phyloP scores from a whole-genome alignment of 2,888 invertebrate species.

The Leptarthrus brevirostris region DNA sequence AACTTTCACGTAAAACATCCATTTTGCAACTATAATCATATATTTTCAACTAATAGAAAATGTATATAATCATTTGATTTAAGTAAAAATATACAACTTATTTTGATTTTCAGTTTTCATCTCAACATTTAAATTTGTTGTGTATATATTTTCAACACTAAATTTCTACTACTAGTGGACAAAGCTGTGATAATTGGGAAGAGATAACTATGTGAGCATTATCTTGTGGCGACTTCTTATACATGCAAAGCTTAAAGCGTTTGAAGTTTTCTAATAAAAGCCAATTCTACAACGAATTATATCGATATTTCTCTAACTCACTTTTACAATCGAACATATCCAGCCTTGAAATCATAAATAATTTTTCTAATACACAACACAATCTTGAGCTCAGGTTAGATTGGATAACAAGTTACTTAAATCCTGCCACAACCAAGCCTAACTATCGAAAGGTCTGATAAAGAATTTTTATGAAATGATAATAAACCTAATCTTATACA shows the following conservation, averaged over 20 bases:
- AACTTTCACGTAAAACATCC: neutral
- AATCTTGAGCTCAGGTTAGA: no score
- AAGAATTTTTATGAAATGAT: no score
- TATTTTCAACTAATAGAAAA: conserved; percentile 47
- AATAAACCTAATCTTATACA: no score
- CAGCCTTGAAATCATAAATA: no score
- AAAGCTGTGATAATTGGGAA: conserved; percentile 11
- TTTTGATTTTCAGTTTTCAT: neutral
- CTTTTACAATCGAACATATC: no score
- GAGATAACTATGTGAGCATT: conserved; percentile 14
- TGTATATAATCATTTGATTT: conserved; percentile 44
- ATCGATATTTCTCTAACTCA: no score
- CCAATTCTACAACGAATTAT: neutral
- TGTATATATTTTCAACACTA: conserved; percentile 1
- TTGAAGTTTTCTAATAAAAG: conserved; percentile 1
- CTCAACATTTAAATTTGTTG: no score
- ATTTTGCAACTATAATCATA: neutral
- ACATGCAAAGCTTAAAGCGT: conserved; percentile 1
- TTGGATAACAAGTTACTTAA: no score
- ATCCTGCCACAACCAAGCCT: no score
- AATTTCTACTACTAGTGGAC: neutral
- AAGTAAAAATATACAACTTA: conserved; percentile 44
- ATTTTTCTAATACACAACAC: no score
- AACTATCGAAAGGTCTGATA: no score
- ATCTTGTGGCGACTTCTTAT: neutral